A percentile compares a stretch with the other conserved stretches of the same genome.
Evolutionary conservation across 2,797 vertebrate species (phyloP).

Genomic region (Acanthis flammea): DNA sequence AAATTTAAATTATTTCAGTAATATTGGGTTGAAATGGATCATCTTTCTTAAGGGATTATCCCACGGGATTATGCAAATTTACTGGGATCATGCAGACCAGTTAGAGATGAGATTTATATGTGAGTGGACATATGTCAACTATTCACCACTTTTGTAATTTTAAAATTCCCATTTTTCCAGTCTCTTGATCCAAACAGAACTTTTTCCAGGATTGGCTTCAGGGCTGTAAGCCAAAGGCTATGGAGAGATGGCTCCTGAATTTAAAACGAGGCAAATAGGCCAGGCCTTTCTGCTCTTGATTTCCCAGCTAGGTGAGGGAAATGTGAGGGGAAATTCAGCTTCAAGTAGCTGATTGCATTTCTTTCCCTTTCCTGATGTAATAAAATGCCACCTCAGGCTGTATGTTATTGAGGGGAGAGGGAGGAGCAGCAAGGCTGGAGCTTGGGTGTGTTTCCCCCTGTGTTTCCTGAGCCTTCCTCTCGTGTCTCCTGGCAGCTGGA

Average conservation of each 20-base stretch:
- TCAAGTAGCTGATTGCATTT: background rate
- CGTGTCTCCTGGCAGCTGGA: constrained; percentile 79
- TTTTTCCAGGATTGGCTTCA: background rate
- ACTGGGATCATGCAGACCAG: background rate
- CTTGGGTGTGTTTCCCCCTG: background rate
- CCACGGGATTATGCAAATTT: rapidly evolving
- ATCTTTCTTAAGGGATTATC: background rate
- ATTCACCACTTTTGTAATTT: rapidly evolving
- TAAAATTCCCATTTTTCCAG: background rate
- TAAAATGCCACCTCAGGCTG: rapidly evolving
- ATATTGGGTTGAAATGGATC: rapidly evolving
- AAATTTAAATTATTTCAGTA: background rate
- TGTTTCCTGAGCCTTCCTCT: background rate
- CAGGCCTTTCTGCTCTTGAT: background rate
- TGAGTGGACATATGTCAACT: background rate
- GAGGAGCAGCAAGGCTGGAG: background rate
- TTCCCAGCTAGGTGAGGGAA: rapidly evolving
- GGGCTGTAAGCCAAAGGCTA: background rate
- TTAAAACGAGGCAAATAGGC: rapidly evolving
- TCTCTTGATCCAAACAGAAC: background rate
- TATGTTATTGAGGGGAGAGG: background rate
- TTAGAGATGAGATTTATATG: background rate
- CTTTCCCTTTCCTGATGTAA: background rate
- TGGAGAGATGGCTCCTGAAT: background rate
- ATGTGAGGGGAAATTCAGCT: background rate